Percentiles rank a stretch among this genome's conserved stretches.
Conservation (phyloP, 2,797 vertebrate genomes). For the Buphagus erythrorhynchus region DNA sequence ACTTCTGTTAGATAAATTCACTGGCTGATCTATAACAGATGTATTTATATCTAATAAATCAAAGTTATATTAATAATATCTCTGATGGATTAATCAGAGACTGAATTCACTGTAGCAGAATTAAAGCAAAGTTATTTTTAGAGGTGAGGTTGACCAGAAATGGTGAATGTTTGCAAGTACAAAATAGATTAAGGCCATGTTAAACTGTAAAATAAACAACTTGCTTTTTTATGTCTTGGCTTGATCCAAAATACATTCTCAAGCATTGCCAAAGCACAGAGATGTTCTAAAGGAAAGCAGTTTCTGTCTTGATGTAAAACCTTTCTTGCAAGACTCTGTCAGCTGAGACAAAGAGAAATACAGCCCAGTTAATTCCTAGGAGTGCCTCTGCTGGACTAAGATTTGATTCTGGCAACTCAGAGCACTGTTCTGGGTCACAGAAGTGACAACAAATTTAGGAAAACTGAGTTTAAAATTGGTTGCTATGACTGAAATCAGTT, state of each 20-base stretch:
- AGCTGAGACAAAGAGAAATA: background rate
- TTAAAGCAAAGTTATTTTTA: constrained; percentile 4
- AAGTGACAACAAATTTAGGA: background rate
- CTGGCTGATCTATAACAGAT: background rate
- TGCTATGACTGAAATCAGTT: background rate
- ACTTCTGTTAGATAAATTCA: background rate
- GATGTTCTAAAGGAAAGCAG: background rate
- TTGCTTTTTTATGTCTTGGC: background rate
- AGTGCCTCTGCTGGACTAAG: background rate
- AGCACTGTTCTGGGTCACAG: background rate
- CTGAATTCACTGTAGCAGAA: background rate
- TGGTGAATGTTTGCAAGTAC: background rate
- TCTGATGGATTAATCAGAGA: background rate
- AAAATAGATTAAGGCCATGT: background rate
- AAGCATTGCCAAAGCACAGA: background rate
- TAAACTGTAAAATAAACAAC: background rate
- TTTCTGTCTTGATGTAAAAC: background rate
- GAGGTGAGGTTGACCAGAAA: background rate
- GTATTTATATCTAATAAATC: constrained; percentile 6
- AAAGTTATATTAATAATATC: constrained; percentile 2
- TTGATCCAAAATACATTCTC: background rate
- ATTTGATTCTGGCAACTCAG: background rate
- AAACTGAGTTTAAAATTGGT: background rate
- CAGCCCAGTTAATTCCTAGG: background rate
- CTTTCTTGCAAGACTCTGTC: background rate